phyloP scores from a whole-genome alignment of 2,113 vertebrate species.

The Alethe diademata region DNA sequence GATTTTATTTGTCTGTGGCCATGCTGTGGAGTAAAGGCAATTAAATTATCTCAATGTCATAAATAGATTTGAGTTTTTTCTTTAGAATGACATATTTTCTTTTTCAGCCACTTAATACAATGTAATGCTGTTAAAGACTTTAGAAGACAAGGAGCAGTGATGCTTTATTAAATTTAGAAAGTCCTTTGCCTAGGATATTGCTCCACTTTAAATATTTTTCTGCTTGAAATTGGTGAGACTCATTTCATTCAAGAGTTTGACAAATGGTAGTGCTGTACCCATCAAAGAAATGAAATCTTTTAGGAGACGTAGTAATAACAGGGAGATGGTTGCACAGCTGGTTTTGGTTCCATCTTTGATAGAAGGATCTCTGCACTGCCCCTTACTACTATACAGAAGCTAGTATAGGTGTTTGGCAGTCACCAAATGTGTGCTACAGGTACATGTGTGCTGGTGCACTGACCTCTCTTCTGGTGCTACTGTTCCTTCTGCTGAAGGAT shows the following conservation, averaged over 20 bases:
- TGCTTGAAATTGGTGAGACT: not conserved
- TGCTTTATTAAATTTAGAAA: not conserved
- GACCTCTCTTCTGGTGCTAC: not conserved
- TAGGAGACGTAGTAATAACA: not conserved
- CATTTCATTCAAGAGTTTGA: not conserved
- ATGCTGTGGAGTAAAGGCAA: not conserved
- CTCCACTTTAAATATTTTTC: not conserved
- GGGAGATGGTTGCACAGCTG: not conserved
- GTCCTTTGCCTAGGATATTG: not conserved
- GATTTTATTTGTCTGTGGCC: not conserved
- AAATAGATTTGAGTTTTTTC: not conserved
- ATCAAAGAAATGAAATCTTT: not conserved
- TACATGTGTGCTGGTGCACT: not conserved
- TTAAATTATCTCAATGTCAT: not conserved
- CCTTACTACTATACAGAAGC: not conserved
- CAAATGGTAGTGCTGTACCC: not conserved
- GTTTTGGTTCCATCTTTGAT: not conserved
- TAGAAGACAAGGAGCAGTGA: not conserved
- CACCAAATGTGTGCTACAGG: rapidly evolving
- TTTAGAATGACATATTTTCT: not conserved
- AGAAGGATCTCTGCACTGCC: not conserved
- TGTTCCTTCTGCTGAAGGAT: not conserved
- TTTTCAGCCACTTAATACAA: not conserved
- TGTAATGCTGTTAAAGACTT: not conserved
- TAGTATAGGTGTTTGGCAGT: not conserved